Evolutionary conservation across 1,140 invertebrate genomes (phyloP).

Genomic region (Prorops nasuta): DNA sequence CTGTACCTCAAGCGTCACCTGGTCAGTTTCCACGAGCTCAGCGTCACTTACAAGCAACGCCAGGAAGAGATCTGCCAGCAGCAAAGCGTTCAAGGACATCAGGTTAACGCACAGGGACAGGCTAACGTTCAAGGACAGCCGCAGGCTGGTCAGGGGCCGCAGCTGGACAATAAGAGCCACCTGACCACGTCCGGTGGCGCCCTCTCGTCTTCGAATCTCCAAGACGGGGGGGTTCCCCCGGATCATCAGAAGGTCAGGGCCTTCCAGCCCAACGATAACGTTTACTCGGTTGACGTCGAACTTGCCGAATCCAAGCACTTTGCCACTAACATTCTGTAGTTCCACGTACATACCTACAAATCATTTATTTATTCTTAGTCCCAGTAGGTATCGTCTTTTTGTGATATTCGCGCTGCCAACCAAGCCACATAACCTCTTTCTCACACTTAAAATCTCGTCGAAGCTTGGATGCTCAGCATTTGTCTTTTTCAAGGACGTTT

Average conservation of each 20-base stretch:
- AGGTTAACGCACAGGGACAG: constrained; percentile 27
- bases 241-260: constrained; percentile 25
- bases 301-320: constrained; percentile 45
- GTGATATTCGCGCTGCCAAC: too few species aligned
- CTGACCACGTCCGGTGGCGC: constrained; percentile 16
- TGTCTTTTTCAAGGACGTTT: too few species aligned
- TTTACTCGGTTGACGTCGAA: constrained; percentile 43
- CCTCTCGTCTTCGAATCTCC: constrained; percentile 17
- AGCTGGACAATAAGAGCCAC: constrained; percentile 24
- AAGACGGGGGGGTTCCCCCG: constrained; percentile 7
- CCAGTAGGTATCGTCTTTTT: constrained; percentile 48
- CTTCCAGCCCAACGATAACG: constrained; percentile 39
- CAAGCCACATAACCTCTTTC: too few species aligned
- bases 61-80: constrained; percentile 55
- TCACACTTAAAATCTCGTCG: too few species aligned
- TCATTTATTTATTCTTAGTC: constrained; percentile 40
- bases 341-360: constrained; percentile 53
- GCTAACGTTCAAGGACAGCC: constrained; percentile 20
- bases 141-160: too few species aligned
- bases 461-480: too few species aligned
- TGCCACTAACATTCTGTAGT: constrained; percentile 46
- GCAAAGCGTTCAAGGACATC: constrained; percentile 35
- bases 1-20: constrained; percentile 73
- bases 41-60: constrained; percentile 48
- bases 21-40: constrained; percentile 61